Evolutionary conservation across 2,797 vertebrate genomes (phyloP).

Genomic region (Gymnocypris eckloni): DNA sequence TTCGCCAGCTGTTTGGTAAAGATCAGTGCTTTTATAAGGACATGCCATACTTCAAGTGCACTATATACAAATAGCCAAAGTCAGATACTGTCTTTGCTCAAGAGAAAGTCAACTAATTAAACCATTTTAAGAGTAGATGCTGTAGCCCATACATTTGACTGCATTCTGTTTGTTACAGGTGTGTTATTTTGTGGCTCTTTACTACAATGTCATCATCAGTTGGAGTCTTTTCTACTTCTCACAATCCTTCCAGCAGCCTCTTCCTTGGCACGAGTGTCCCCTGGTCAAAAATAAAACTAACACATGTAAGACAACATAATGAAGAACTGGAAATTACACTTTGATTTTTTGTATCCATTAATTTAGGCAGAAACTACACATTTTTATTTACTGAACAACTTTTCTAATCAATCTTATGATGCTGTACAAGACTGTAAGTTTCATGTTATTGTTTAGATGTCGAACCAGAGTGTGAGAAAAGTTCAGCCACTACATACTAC

Average conservation of each 20-base stretch:
- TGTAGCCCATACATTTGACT: background rate
- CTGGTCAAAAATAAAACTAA: slow-evolving; percentile 89
- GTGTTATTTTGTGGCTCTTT: slow-evolving; percentile 95
- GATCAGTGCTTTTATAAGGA: slow-evolving; percentile 54
- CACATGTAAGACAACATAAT: slow-evolving; percentile 82
- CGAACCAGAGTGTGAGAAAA: slow-evolving; percentile 95
- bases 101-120: slow-evolving; percentile 3
- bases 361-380: background rate
- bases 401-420: background rate
- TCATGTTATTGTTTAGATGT: slow-evolving; percentile 76
- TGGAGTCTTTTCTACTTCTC: slow-evolving; percentile 99
- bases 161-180: slow-evolving; percentile 76
- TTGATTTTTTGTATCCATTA: background rate
- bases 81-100: background rate
- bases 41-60: background rate
- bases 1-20: slow-evolving; percentile 96
- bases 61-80: slow-evolving; percentile 26
- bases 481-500: slow-evolving; percentile 97
- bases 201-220: slow-evolving; percentile 99
- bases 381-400: background rate
- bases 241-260: slow-evolving; percentile 95
- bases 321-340: background rate
- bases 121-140: background rate
- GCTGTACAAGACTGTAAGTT: background rate
- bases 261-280: slow-evolving; percentile 96